Percentiles rank a stretch among this genome's conserved stretches.
These are phyloP conservation scores for Holothuria glaberrima DNA, from an alignment of 35 echinoderm and acorn worm genomes.

Conservation along the genomic window DNA sequence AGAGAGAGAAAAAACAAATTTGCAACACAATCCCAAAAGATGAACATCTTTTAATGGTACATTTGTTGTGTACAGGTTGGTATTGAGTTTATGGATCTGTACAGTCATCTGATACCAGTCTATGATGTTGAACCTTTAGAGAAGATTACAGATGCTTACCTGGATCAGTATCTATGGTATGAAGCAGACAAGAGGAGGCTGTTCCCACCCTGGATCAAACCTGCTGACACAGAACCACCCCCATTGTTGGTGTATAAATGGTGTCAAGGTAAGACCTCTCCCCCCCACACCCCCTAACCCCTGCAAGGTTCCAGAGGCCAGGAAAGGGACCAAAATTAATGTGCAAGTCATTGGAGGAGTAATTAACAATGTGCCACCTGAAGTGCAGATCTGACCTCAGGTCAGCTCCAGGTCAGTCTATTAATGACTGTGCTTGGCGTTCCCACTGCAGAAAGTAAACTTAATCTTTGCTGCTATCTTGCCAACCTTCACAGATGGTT, in stretches of 20 bases:
- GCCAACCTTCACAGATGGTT: not conserved
- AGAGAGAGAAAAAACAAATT: too few relatives aligned
- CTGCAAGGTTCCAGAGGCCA: too few relatives aligned
- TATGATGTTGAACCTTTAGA: slow-evolving; percentile 98
- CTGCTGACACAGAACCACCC: slow-evolving; percentile 94
- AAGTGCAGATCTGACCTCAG: slow-evolving; percentile 29
- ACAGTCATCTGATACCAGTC: slow-evolving; percentile 95
- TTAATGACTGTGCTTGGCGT: slow-evolving; percentile 29
- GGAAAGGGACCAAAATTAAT: too few relatives aligned
- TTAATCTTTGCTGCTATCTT: slow-evolving; percentile 10
- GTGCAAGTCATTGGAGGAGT: too few relatives aligned
- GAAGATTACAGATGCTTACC: slow-evolving; percentile 99
- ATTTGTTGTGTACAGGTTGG: slow-evolving; percentile 69
- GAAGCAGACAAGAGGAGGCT: slow-evolving; percentile 91
- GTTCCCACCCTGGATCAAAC: slow-evolving; percentile 99
- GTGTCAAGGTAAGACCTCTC: slow-evolving; percentile 86
- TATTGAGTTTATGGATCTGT: slow-evolving; percentile 99
- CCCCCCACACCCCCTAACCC: too few relatives aligned
- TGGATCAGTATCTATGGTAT: slow-evolving; percentile 99
- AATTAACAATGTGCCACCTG: too few relatives aligned
- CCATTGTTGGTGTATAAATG: slow-evolving; percentile 95
- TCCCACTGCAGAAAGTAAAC: slow-evolving; percentile 33
- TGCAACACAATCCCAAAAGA: too few relatives aligned
- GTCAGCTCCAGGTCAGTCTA: slow-evolving; percentile 20
- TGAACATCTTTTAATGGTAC: too few relatives aligned